Evolutionary conservation across 1,140 invertebrate species (phyloP), one percentile per base, ranked within the genome.

Genomic region (Heliconius melpomene): DNA sequence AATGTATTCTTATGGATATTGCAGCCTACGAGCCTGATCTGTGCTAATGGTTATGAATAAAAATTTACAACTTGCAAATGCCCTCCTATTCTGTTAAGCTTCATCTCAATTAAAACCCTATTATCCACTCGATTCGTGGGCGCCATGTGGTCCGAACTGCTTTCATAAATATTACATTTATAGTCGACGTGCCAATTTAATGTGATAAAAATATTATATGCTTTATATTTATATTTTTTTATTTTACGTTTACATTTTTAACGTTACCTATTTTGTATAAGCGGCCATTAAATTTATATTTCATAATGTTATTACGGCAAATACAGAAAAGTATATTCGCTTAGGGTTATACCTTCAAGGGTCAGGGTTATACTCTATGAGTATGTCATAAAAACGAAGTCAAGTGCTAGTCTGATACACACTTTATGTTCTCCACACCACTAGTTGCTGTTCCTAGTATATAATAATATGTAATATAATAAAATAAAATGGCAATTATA

Each of bases 61-160:
- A 81, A 78, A 81, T 80, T 77, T 80, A 80, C 75, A 76, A 75
- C 80, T 74, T 75, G 72, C 80, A 81, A 81, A 81, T 81, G 77
- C 57, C 66, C 50, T 77, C 60, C 77, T 81, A 81, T 78, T 78
- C 80, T 75, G 80, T 81, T 78, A 81, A 81, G 77, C 80, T 81
- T 73, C 73, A 78, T 81, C 77, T 81, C 80, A 81, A 81, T 81
- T 81, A 81, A 81, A 81, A 81, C 80, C 72, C 73, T 75, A 81
- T 81, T 81, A 81, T 75, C 57, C 50, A 71, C 29, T 78, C 74
- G 77, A 81, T 78, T 81, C 76, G 80, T 81, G 80, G 80, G 78
- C 79, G 79, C 79, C 75, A 80, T 80, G 79, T 80, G 79, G 75
- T 54, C 75, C 57, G 54, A 81, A 78, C 79, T 81, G 79, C 75